Conservation (phyloP, 2,113 vertebrate genomes). For the Pollachius pollachius region DNA sequence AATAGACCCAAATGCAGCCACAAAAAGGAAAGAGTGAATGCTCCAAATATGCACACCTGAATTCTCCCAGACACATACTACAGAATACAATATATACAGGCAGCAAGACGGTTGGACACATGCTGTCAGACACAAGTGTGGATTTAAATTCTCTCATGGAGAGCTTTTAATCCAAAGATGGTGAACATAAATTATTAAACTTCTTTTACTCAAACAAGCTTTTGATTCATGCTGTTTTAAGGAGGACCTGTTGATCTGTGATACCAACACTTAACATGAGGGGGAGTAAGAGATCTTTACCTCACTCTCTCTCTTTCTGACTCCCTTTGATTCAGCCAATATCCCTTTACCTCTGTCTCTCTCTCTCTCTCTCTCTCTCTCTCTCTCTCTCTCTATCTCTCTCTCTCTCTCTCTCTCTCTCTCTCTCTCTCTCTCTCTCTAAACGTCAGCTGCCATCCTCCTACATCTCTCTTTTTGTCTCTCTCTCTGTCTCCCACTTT, state of each 20-base stretch:
- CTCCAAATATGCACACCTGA: background rate
- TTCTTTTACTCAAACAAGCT: too few relatives aligned
- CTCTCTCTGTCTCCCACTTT: too few relatives aligned
- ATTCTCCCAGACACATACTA: background rate
- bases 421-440: too few relatives aligned
- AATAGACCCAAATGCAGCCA: constrained; percentile 11
- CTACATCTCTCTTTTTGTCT: too few relatives aligned
- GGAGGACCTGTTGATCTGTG: background rate
- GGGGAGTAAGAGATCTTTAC: constrained; percentile 61
- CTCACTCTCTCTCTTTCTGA: background rate
- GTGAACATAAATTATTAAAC: background rate
- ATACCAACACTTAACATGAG: constrained; percentile 57
- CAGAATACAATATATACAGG: background rate
- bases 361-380: too few relatives aligned
- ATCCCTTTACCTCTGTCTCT: too few relatives aligned
- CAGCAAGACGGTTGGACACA: constrained; percentile 3
- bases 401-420: too few relatives aligned
- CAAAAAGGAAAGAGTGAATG: background rate
- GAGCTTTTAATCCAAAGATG: too few relatives aligned
- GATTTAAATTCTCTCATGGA: too few relatives aligned
- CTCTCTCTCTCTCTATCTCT: too few relatives aligned
- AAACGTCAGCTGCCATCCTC: too few relatives aligned
- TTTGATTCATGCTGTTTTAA: background rate
- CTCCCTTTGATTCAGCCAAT: constrained; percentile 2
- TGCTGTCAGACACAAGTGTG: constrained; percentile 8